Base-by-base conservation (phyloP, 2,888 invertebrate genomes). In the Pristionchus exspectatus region DNA sequence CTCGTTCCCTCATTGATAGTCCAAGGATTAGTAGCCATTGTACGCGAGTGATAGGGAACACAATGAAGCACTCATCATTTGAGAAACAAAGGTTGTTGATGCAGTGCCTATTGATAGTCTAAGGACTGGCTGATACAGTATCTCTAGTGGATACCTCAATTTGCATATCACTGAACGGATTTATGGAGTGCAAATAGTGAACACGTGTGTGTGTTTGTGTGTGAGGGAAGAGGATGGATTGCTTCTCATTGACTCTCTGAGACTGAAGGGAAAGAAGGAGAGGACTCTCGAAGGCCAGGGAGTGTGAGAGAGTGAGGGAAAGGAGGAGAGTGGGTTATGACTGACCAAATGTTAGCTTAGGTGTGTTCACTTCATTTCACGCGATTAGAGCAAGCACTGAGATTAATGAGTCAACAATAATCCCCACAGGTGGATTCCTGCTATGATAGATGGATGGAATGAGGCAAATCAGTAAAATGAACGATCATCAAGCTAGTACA, bases 121-220 rank as follows among this genome's bases (percentile, higher is more conserved):
- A 54, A 56, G 83, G 83, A 33, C 54, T 54, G 81, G 7, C 3
- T 38, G 54, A 56, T 83, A 50, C 56, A 4, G 30, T 44, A 54
- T 56, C 56, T 59, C 30, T 0, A 85, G 81, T 50, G 81, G 81
- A 72, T 72, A 33, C 10, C 77, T 12, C 14, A 9, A 84, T 84
- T 59, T 84, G 84, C 84, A 84, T 84, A 84, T 84, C 59, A 84
- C 50, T 30, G 50, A 21, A 63, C 24, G 44, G 83, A 84, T 50
- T 56, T 38, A 27, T 56, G n/a, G 50, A 50, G 69, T 4, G 54
- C 69, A 87, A 87, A 87, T 59, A 86, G 27, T 33, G 44, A 86
- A 87, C 87, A 87, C 66, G 87, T 87, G 87, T 87, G 87, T 87
- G 66, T 84, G 84, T 81, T 50, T 81, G 74, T 77, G 72, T 33